Base-by-base conservation (phyloP, 2,113 vertebrate species). In the Leucopsar rothschildi region DNA sequence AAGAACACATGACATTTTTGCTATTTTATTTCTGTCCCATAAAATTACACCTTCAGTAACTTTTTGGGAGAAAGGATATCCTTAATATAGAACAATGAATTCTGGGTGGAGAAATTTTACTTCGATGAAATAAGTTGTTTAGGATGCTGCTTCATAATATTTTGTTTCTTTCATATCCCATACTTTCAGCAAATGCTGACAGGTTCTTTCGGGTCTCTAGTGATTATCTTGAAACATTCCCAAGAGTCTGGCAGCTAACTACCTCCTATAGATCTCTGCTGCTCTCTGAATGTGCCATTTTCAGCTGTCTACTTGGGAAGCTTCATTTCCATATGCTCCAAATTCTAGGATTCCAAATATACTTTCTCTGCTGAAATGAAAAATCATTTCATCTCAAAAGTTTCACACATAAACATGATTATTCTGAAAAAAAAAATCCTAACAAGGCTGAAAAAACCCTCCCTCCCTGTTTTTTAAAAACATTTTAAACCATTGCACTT, bases 241-340 rank as follows among this genome's bases (percentile, higher is more conserved):
- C 29, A 72, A 69, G 49, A 55, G 24, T 21, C 45, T 91, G 57
- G 22, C 44, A 87, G 42, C 12, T 61, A 52, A 78, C 80, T 29
- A 53, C 49, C 25, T 27, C 17, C 28, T 69, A 63, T 27, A 72
- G 88, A 92, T 70, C 57, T 88, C 65, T 82, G 33, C 24, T 75
- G n/a, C 37, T 95, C 31, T 72, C 45, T 69, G 53, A 64, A 82
- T 83, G 47, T 83, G 42, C 33, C 65, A n/a, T 92, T 93, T 95
- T 87, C 81, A 92, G 53, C 49, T 86, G 29, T 65, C 65, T 95
- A 4, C 45, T 76, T 63, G 18, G n/a, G 49, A 84, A 73, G 9
- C 65, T 89, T 89, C 31, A 75, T 82, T 93, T 95, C n/a, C 69
- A 86, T 86, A 85, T 87, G 78, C 42, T 95, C 69, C 63, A 82